Evolutionary conservation across 1,140 invertebrate genomes (phyloP).

Genomic region (Acromyrmex charruanus): DNA sequence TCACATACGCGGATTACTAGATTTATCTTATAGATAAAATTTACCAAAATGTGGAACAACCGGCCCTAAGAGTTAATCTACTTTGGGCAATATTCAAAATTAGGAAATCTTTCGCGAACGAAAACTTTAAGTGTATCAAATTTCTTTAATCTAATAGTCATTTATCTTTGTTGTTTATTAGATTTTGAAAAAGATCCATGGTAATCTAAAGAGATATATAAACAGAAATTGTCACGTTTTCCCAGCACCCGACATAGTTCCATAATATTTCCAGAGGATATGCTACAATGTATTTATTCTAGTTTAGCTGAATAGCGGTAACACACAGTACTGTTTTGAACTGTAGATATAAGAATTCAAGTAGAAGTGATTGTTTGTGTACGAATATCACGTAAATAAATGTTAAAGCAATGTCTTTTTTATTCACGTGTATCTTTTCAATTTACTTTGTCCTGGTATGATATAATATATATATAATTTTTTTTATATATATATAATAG

Average conservation of each 20-base stretch:
- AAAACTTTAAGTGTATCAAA: background rate
- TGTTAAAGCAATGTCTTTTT: conserved; percentile 41
- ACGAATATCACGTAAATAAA: conserved; percentile 51
- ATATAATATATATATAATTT: background rate
- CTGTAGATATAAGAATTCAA: conserved; percentile 46
- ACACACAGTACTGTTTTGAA: conserved; percentile 35
- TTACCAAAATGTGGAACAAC: no score
- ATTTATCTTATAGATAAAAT: no score
- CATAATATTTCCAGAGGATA: conserved; percentile 14
- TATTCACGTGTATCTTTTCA: background rate
- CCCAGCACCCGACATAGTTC: background rate
- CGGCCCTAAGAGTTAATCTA: background rate
- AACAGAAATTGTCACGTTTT: background rate
- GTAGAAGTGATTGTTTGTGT: conserved; percentile 28
- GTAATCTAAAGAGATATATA: background rate
- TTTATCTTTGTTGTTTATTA: background rate
- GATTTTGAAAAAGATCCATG: background rate
- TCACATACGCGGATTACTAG: no score
- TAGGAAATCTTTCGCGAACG: background rate
- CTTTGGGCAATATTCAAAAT: background rate
- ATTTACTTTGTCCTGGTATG: background rate
- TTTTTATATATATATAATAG: no score
- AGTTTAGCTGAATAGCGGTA: conserved; percentile 31
- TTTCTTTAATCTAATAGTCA: background rate
- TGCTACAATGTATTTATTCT: conserved; percentile 42